A percentile compares a stretch with the other conserved stretches of the same genome.
phyloP scores from a whole-genome alignment of 1,140 invertebrate genomes.

The Hylyphantes graminicola region DNA sequence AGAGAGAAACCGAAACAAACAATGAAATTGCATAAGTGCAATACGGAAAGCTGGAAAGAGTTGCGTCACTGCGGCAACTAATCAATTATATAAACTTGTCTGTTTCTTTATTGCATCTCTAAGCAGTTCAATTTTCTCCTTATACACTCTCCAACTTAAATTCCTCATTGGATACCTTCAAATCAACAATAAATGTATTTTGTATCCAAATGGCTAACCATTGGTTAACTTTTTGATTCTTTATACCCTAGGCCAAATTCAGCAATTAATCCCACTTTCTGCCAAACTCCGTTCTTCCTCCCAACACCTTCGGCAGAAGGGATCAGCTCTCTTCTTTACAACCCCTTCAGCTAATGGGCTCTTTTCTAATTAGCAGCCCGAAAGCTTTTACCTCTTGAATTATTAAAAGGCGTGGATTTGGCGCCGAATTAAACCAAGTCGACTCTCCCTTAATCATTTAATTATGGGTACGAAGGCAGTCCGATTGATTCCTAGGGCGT shows the following conservation, averaged over 20 bases:
- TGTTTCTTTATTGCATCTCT: too few species aligned
- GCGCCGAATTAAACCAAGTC: slow-evolving; percentile 55
- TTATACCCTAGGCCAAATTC: slow-evolving; percentile 11
- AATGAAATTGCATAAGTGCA: too few species aligned
- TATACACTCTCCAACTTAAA: too few species aligned
- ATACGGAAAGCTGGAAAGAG: too few species aligned
- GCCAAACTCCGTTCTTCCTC: slow-evolving; percentile 41
- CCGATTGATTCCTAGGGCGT: slow-evolving; percentile 56
- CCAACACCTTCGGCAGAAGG: slow-evolving; percentile 42
- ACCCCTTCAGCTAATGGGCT: slow-evolving; percentile 25
- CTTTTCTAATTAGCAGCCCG: slow-evolving; percentile 52
- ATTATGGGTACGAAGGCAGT: slow-evolving; percentile 47
- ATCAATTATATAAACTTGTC: too few species aligned
- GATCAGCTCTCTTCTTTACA: slow-evolving; percentile 38
- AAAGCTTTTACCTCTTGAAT: slow-evolving; percentile 60
- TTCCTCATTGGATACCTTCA: too few species aligned
- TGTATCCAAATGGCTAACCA: too few species aligned
- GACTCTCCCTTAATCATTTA: slow-evolving; percentile 56
- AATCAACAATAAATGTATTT: too few species aligned
- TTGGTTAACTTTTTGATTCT: too few species aligned
- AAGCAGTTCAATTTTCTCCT: too few species aligned
- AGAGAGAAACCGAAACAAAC: too few species aligned
- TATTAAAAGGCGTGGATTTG: slow-evolving; percentile 60
- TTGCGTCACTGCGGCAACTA: too few species aligned
- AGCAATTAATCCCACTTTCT: slow-evolving; percentile 51